Percentiles rank a stretch among this genome's conserved stretches.
phyloP scores from a whole-genome alignment of 2,888 invertebrate genomes.

The Carabus problematicus region DNA sequence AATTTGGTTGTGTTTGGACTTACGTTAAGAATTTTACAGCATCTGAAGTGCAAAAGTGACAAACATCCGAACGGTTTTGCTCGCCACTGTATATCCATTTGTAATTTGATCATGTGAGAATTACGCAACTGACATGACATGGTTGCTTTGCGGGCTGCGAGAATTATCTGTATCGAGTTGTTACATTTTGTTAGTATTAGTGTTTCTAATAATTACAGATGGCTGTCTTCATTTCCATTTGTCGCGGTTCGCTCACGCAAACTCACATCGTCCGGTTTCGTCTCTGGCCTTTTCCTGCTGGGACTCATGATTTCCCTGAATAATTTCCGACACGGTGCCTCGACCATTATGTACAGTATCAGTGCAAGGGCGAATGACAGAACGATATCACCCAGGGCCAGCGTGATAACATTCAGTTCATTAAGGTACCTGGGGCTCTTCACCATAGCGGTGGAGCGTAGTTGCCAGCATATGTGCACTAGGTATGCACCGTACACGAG shows the following conservation, averaged over 20 bases:
- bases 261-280: slow-evolving; percentile 21
- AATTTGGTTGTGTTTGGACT: no score
- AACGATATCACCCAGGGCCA: slow-evolving; percentile 60
- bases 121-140: no score
- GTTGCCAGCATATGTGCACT: slow-evolving; percentile 63
- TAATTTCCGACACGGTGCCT: slow-evolving; percentile 65
- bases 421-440: slow-evolving; percentile 59
- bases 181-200: neutral
- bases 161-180: no score
- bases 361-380: slow-evolving; percentile 61
- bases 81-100: no score
- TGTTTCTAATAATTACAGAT: slow-evolving; percentile 17
- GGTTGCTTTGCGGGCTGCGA: no score
- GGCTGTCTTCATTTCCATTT: slow-evolving; percentile 35
- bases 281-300: slow-evolving; percentile 20
- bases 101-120: no score
- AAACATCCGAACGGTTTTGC: no score
- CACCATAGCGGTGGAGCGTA: slow-evolving; percentile 61
- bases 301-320: slow-evolving; percentile 53
- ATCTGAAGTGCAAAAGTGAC: no score
- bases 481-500: slow-evolving; percentile 68
- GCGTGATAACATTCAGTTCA: slow-evolving; percentile 56
- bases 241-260: neutral
- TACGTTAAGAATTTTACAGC: no score
- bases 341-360: slow-evolving; percentile 62